phyloP scores from a whole-genome alignment of 2,113 vertebrate genomes.

The Chrysemys picta region DNA sequence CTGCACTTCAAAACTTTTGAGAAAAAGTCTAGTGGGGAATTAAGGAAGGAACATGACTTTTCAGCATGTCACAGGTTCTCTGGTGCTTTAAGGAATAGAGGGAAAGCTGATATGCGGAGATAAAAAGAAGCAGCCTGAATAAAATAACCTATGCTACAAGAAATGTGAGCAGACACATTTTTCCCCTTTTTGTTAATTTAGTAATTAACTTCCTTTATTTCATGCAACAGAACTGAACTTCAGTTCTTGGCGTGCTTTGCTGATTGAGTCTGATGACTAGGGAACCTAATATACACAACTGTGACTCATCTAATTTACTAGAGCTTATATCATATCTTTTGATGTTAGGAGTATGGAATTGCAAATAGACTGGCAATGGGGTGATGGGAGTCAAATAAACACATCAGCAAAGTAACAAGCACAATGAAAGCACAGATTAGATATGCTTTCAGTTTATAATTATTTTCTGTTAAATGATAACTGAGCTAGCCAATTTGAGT shows the following conservation, averaged over 20 bases:
- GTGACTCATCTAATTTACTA: not conserved
- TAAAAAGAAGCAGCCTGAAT: constrained; percentile 33
- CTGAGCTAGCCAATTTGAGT: not conserved
- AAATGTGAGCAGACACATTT: constrained; percentile 28
- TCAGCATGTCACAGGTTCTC: not conserved
- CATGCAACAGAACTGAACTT: not conserved
- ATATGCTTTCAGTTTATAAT: not conserved
- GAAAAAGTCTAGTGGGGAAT: not conserved
- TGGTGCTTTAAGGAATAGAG: not conserved
- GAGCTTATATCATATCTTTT: constrained; percentile 7
- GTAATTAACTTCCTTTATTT: constrained; percentile 49
- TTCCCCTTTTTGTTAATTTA: constrained; percentile 32
- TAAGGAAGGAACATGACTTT: constrained; percentile 6
- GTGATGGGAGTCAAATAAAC: constrained; percentile 7
- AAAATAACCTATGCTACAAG: constrained; percentile 1
- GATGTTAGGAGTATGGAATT: not conserved
- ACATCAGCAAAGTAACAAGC: not conserved
- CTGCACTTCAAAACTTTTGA: not conserved
- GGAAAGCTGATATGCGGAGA: not conserved
- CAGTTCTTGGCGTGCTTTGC: not conserved
- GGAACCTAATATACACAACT: constrained; percentile 7
- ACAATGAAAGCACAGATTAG: not conserved
- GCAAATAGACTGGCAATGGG: not conserved
- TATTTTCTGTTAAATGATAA: no score
- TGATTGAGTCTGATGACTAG: not conserved